A percentile compares a stretch with the other conserved stretches of the same genome.
phyloP scores from a whole-genome alignment of 2,888 invertebrate species.

The Creontiades dilutus region DNA sequence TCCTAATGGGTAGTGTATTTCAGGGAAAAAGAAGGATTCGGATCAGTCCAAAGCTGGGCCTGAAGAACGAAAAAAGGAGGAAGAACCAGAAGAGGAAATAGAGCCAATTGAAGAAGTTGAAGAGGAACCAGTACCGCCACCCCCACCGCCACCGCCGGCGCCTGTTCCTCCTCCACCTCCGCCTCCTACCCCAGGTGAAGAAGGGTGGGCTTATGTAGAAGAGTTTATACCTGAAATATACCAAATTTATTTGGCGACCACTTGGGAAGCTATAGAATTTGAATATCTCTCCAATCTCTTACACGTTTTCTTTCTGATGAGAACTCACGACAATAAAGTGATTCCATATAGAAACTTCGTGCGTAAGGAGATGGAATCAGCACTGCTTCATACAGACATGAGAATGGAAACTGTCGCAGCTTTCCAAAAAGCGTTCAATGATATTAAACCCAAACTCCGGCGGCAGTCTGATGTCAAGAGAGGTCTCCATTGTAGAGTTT shows the following conservation, averaged over 20 bases:
- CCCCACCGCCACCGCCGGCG: not conserved
- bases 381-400: slow-evolving; percentile 16
- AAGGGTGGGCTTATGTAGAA: slow-evolving; percentile 59
- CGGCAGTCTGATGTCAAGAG: slow-evolving; percentile 27
- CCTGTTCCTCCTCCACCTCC: not conserved
- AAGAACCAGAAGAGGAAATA: slow-evolving; percentile 42
- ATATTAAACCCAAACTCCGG: slow-evolving; percentile 47
- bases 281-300: slow-evolving; percentile 55
- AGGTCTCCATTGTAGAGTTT: slow-evolving; percentile 48
- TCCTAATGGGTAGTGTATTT: not conserved
- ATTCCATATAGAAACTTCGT: slow-evolving; percentile 62
- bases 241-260: slow-evolving; percentile 68
- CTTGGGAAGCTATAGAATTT: slow-evolving; percentile 68
- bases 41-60: not conserved
- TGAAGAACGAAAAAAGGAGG: slow-evolving; percentile 1
- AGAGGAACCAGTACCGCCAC: not conserved
- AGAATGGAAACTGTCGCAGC: slow-evolving; percentile 29
- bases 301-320: slow-evolving; percentile 34
- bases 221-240: slow-evolving; percentile 54
- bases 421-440: slow-evolving; percentile 64
- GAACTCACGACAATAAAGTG: slow-evolving; percentile 49
- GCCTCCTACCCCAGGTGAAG: slow-evolving; percentile 62
- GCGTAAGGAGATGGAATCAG: slow-evolving; percentile 56
- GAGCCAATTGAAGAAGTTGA: slow-evolving; percentile 28
- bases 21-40: slow-evolving; percentile 32